A percentile compares a stretch with the other conserved stretches of the same genome.
Evolutionary conservation across 1,140 invertebrate species (phyloP).

Genomic region (Bathynomus jamesi): DNA sequence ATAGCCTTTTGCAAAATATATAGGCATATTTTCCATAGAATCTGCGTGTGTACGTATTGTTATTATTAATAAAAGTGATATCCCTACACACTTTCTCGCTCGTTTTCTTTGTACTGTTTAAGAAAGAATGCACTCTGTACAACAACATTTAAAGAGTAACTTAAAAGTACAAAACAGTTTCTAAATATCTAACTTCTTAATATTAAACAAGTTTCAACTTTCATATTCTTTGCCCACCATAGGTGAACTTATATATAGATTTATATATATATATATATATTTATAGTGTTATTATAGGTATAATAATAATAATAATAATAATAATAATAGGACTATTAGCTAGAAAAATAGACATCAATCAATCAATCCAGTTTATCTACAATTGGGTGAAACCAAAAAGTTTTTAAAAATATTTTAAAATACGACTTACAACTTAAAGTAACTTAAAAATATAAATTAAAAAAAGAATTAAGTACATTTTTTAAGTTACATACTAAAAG

Average conservation of each 20-base stretch:
- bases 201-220: not conserved
- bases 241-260: not conserved
- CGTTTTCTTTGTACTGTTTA: not conserved
- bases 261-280: not conserved
- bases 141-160: not conserved
- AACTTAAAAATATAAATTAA: too few relatives aligned
- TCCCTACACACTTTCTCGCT: not conserved
- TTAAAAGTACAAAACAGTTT: not conserved
- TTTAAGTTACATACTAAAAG: too few relatives aligned
- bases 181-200: not conserved
- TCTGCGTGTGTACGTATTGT: not conserved
- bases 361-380: not conserved
- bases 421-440: too few relatives aligned
- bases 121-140: not conserved
- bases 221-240: not conserved
- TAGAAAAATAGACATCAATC: slow-evolving; percentile 6
- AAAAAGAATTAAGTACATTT: too few relatives aligned
- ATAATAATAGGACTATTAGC: not conserved
- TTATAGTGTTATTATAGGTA: not conserved
- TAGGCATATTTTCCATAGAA: not conserved
- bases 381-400: not conserved
- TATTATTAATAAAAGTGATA: not conserved
- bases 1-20: not conserved
- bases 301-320: not conserved
- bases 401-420: too few relatives aligned